Conservation (phyloP, 2,888 invertebrate genomes). For the Elegia similella region DNA sequence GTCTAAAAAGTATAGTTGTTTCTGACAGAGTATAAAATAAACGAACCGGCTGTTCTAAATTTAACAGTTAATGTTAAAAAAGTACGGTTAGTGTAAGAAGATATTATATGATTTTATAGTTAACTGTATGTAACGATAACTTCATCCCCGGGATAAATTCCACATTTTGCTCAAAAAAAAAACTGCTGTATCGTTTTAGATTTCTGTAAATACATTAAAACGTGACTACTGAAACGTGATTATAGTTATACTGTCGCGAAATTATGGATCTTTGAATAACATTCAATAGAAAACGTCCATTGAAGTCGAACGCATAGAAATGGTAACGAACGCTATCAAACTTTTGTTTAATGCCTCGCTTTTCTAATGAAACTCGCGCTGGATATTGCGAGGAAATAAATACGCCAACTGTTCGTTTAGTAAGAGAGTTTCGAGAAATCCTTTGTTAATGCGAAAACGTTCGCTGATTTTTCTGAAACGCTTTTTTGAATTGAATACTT, state of each 20-base stretch:
- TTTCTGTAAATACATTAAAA: too few relatives aligned
- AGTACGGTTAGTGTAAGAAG: too few relatives aligned
- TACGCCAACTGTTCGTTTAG: slow-evolving; percentile 55
- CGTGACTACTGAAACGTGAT: neutral
- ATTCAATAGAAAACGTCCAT: slow-evolving; percentile 32
- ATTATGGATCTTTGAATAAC: neutral
- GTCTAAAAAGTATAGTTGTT: too few relatives aligned
- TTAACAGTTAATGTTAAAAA: too few relatives aligned
- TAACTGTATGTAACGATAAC: too few relatives aligned
- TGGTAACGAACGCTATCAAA: slow-evolving; percentile 47
- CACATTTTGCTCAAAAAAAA: too few relatives aligned
- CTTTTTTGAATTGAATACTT: slow-evolving; percentile 44
- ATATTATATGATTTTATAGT: too few relatives aligned
- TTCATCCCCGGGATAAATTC: too few relatives aligned
- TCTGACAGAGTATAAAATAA: too few relatives aligned
- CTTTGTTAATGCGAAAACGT: slow-evolving; percentile 69
- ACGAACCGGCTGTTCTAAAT: too few relatives aligned
- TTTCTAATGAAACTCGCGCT: slow-evolving; percentile 63
- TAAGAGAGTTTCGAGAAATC: slow-evolving; percentile 64
- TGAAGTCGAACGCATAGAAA: slow-evolving; percentile 24
- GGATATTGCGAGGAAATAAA: slow-evolving; percentile 70
- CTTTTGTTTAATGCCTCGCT: slow-evolving; percentile 46
- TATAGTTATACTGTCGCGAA: neutral
- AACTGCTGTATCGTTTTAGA: too few relatives aligned
- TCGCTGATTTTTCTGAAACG: slow-evolving; percentile 46